Evolutionary conservation across 2,113 vertebrate species (phyloP).

Genomic region (Esox niger): DNA sequence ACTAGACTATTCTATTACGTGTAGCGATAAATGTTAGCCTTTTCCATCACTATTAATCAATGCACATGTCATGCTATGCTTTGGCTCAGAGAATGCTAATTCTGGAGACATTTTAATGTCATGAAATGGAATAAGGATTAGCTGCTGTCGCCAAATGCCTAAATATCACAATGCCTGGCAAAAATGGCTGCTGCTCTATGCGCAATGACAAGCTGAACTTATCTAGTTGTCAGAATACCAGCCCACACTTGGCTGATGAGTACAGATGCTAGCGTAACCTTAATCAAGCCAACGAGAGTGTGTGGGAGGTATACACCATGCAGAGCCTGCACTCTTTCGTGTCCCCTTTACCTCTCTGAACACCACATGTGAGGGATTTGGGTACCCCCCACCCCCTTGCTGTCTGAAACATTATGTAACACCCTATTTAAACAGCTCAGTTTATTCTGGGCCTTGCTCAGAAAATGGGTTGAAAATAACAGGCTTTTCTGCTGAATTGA

Average conservation of each 20-base stretch:
- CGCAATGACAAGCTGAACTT: conserved; percentile 35
- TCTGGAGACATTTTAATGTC: conserved; percentile 24
- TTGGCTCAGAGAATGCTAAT: conserved; percentile 11
- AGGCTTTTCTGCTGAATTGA: neutral
- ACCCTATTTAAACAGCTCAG: conserved; percentile 9
- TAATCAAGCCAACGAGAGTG: conserved; percentile 38
- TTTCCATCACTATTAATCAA: conserved; percentile 15
- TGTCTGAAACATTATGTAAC: conserved; percentile 38
- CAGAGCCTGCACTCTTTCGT: conserved; percentile 20
- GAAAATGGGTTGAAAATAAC: neutral
- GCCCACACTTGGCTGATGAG: conserved; percentile 49
- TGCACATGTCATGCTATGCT: neutral
- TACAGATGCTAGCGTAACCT: conserved; percentile 37
- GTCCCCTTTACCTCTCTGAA: conserved; percentile 31
- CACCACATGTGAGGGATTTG: conserved; percentile 35
- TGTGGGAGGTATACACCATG: conserved; percentile 54
- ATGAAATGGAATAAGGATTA: conserved; percentile 26
- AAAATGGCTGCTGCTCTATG: conserved; percentile 7
- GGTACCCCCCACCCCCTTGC: conserved; percentile 25
- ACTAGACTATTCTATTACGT: no score
- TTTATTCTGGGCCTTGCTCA: conserved; percentile 6
- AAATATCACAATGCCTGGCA: conserved; percentile 1
- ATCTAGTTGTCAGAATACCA: conserved; percentile 49
- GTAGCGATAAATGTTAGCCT: conserved; percentile 23
- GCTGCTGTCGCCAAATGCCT: conserved; percentile 24